Evolutionary conservation across 2,113 vertebrate species (phyloP).

Genomic region (Gopherus flavomarginatus): DNA sequence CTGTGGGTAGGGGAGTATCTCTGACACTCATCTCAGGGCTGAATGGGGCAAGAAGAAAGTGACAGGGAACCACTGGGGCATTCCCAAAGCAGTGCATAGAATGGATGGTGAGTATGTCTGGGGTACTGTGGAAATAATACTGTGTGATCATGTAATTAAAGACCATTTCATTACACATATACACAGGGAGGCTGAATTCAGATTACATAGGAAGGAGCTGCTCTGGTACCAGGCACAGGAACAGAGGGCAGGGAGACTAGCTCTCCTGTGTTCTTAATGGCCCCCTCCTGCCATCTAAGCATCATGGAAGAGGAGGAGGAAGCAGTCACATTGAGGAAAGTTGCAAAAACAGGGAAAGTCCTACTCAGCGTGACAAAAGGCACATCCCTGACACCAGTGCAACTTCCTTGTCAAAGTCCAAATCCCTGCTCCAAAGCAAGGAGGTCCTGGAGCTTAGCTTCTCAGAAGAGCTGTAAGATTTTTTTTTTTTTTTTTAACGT

Average conservation of each 20-base stretch:
- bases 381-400: neutral
- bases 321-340: neutral
- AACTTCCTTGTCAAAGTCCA: neutral
- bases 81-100: neutral
- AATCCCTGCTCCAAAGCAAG: neutral
- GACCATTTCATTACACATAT: neutral
- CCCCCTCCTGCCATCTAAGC: neutral
- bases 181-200: neutral
- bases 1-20: too few species aligned
- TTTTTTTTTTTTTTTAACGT: neutral
- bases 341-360: neutral
- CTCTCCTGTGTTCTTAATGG: neutral
- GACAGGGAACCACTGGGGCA: neutral
- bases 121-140: neutral
- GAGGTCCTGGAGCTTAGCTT: neutral
- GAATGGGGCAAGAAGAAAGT: neutral
- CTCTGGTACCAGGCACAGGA: neutral
- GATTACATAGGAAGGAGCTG: neutral
- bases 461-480: neutral
- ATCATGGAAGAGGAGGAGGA: neutral
- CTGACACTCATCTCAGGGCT: too few species aligned
- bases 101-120: too few species aligned
- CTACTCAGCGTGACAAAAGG: neutral
- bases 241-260: neutral
- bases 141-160: neutral